phyloP scores from a whole-genome alignment of 2,797 vertebrate genomes.

The Dendrocincla tyrannina region DNA sequence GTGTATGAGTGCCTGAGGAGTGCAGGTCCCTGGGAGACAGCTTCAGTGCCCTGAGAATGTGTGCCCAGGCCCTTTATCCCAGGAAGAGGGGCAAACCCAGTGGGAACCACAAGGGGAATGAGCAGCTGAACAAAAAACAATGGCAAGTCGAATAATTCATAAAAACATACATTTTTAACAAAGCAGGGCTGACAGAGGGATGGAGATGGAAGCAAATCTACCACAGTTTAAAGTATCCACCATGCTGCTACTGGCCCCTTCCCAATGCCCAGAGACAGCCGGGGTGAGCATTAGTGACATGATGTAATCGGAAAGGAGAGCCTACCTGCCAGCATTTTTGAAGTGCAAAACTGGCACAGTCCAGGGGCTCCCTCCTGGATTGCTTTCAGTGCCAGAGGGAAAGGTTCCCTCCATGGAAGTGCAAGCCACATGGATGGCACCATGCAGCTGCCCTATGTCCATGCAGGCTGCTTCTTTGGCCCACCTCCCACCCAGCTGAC shows the following conservation, averaged over 20 bases:
- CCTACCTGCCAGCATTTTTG: conserved; percentile 48
- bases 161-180: conserved; percentile 25
- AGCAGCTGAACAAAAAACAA: background rate
- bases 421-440: background rate
- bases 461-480: conserved; percentile 37
- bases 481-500: conserved; percentile 26
- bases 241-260: background rate
- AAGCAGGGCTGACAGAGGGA: conserved; percentile 10
- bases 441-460: conserved; percentile 9
- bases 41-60: rapidly evolving
- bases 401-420: background rate
- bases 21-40: background rate
- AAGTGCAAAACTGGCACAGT: background rate
- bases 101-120: background rate
- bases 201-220: background rate
- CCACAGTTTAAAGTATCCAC: conserved; percentile 30
- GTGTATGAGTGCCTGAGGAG: background rate
- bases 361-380: conserved; percentile 29
- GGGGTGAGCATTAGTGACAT: background rate
- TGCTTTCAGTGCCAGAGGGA: conserved; percentile 40
- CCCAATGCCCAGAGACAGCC: background rate
- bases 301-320: conserved; percentile 38
- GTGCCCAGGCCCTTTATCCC: background rate
- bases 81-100: background rate
- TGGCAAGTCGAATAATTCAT: conserved; percentile 4